Evolutionary conservation across 2,113 vertebrate genomes (phyloP).

Genomic region (Channa maculata): DNA sequence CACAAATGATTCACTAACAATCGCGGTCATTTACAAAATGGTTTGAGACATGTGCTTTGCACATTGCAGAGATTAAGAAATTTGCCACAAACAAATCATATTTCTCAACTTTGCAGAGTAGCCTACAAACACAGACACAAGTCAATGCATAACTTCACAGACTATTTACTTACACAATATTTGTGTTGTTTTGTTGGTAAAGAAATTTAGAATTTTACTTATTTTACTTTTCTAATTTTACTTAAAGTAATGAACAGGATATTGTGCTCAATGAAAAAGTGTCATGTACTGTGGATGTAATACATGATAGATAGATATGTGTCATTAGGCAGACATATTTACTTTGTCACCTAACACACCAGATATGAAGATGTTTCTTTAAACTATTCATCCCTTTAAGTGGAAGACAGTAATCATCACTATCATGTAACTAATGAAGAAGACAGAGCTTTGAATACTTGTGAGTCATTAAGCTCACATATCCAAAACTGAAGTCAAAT

Average conservation of each 20-base stretch:
- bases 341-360: background rate
- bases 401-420: constrained; percentile 12
- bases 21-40: constrained; percentile 1
- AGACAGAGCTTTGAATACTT: constrained; percentile 33
- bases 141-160: no score
- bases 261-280: no score
- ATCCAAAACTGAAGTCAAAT: constrained; percentile 16
- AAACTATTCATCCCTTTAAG: constrained; percentile 12
- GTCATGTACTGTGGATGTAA: no score
- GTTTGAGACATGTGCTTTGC: background rate
- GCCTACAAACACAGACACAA: background rate
- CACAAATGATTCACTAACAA: constrained; percentile 4
- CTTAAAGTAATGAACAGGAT: no score
- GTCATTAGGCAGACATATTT: no score
- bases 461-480: constrained; percentile 38
- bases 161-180: no score
- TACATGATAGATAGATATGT: no score
- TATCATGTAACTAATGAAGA: constrained; percentile 24
- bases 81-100: no score
- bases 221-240: no score
- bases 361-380: constrained; percentile 23
- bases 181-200: no score
- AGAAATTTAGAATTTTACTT: no score
- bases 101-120: no score
- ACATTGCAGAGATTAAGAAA: background rate